Evolutionary conservation across 2,888 invertebrate genomes (phyloP), one percentile per base, ranked within the genome.

Genomic region (Thera obeliscata): DNA sequence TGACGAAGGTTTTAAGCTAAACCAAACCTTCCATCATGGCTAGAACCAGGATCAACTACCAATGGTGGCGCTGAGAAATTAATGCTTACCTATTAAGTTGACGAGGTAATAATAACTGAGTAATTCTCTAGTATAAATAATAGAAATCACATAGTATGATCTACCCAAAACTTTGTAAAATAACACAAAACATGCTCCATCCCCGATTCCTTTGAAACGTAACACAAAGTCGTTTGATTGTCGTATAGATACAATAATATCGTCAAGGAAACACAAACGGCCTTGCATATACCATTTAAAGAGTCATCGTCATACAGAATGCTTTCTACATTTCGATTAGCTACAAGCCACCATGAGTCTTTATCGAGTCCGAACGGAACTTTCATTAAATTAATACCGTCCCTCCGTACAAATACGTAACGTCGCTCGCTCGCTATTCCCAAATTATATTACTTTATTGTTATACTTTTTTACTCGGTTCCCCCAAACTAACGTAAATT

Each of bases 381-480:
- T 82, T 87, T 90, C 88, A 90, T 92, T 87, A 88, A 89, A 90
- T 91, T 91, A 91, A 85, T 82, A 70, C 77, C 78, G 78, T 81
- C 87, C 91, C 90, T 76, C 83, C 82, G 84, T 81, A 86, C 86
- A 88, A 90, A 90, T 86, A 88, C 84, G 88, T 85, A 88, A 85
- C 87, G 84, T 83, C 83, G 84, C 82, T 83, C 85, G 84, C 80
- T 84, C 85, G 84, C 80, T 84, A 82, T 82, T 85, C 84, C 89
- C 87, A 91, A 93, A 92, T 93, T 91, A 89, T 91, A 92, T 93
- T 90, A 91, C 87, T 90, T 91, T 92, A 91, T 91, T 93, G 91
- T 91, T 92, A 90, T 91, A 89, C 85, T 89, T 86, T 84, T 88
- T 89, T 88, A 87, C 84, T 87, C 84, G 80, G 84, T 86, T 91